A percentile compares a stretch with the other conserved stretches of the same genome.
Conservation (phyloP, 2,113 vertebrate species). For the Phrynosoma blainvillii region DNA sequence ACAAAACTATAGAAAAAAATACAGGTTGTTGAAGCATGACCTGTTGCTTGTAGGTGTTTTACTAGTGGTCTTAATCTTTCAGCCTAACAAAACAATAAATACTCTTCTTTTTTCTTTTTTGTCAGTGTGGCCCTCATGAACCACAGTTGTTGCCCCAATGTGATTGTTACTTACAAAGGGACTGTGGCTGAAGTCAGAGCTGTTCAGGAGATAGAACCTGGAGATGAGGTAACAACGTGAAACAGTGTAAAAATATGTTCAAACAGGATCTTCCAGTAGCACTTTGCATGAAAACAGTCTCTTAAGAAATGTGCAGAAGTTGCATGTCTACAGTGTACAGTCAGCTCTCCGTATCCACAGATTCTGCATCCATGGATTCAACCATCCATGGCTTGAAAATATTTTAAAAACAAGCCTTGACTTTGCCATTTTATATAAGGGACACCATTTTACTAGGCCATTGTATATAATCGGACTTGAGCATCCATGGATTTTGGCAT, state of each 20-base stretch:
- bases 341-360: too few species aligned
- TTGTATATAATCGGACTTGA: too few species aligned
- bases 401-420: too few species aligned
- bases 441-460: too few species aligned
- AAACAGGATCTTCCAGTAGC: background rate
- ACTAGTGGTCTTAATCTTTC: conserved; percentile 20
- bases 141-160: conserved; percentile 94
- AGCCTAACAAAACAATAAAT: background rate
- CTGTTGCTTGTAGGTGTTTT: conserved; percentile 7
- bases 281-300: background rate
- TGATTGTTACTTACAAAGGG: conserved; percentile 92
- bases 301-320: background rate
- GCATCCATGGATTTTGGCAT: too few species aligned
- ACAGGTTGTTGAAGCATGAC: conserved; percentile 18
- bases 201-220: conserved; percentile 86
- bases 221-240: conserved; percentile 87
- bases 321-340: too few species aligned
- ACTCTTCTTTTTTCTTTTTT: conserved; percentile 38
- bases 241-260: background rate
- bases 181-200: conserved; percentile 89
- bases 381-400: too few species aligned
- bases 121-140: conserved; percentile 92
- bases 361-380: too few species aligned
- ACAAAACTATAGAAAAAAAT: conserved; percentile 23
- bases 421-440: too few species aligned